Conservation (phyloP, 2,797 vertebrate species). For the Chiroxiphia lanceolata region DNA sequence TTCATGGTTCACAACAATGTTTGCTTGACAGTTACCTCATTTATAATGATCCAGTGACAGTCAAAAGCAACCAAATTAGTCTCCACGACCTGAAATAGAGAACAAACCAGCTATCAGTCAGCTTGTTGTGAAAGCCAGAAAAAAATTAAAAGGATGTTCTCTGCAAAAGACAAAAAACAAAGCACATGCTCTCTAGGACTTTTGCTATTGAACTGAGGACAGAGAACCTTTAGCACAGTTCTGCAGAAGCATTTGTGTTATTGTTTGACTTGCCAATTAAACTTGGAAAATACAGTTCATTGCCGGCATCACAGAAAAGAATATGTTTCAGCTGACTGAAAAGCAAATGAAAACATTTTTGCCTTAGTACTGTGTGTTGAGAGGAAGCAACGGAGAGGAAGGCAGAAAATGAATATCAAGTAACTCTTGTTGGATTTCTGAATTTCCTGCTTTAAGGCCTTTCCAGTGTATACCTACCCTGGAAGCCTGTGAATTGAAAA, state of each 20-base stretch:
- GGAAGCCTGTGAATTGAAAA: neutral
- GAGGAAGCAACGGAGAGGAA: neutral
- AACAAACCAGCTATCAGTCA: constrained; percentile 74
- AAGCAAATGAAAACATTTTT: constrained; percentile 32
- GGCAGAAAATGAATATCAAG: neutral
- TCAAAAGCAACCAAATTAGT: constrained; percentile 98
- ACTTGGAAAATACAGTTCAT: constrained; percentile 34
- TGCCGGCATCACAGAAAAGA: neutral
- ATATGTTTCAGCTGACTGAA: constrained; percentile 5
- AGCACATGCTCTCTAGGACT: neutral
- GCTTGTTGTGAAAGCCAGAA: constrained; percentile 40
- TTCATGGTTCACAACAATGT: neutral
- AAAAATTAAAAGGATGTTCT: neutral
- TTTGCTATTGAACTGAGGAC: constrained; percentile 16
- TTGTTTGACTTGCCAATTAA: constrained; percentile 52
- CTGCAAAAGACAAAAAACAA: constrained; percentile 21
- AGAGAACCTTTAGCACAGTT: constrained; percentile 27
- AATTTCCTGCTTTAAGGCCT: neutral
- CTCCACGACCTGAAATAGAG: constrained; percentile 92
- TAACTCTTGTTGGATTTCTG: neutral
- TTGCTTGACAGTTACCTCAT: constrained; percentile 87
- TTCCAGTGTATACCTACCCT: neutral
- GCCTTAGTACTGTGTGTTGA: neutral
- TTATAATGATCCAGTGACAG: constrained; percentile 99
- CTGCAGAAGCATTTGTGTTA: neutral